Evolutionary conservation across 2,797 vertebrate genomes (phyloP), one percentile per base, ranked within the genome.

Genomic region (Bryconaethiops microstoma): DNA sequence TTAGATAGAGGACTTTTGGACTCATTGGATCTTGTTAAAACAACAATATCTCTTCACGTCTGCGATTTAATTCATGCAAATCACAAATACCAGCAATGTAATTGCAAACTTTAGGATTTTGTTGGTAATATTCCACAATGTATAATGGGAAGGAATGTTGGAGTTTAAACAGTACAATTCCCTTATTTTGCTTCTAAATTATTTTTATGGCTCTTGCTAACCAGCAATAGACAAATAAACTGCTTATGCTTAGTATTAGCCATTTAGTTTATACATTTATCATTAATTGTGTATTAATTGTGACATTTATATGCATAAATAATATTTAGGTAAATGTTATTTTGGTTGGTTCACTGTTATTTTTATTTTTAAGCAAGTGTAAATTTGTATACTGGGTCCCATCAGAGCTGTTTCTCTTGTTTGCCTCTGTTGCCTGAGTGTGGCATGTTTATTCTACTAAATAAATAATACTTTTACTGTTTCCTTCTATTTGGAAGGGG

Each of bases 401-500:
- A 25, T 35, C 13, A 67, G 2, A 80, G 23, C 21, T 10, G 14
- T 29, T 72, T 65, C 82, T 91, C 83, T 90, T 77, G 87, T 86
- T 90, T 57, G 19, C 42, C 42, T 87, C 50, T 79, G 54, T 63
- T 62, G 10, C 63, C 81, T 85, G 88, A 79, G 84, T 86, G 87
- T 80, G 55, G 80, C 82, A 84, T 83, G 81, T 74, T 78, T 90
- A 86, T 87, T 48, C 85, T 80, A 88, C 89, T 89, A 80, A 13
- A 87, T 91, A 90, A 88, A 75, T 89, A 88, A 90, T 82, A 85
- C 86, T 77, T 73, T 79, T 81, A 82, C 90, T 88, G 64, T 90
- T 86, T 86, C 80, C 84, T 90, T 86, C 86, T 82, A 76, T 76
- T 88, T 79, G 83, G 69, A 89, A 93, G 92, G 90, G 91, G 92